phyloP scores from a whole-genome alignment of 1,140 invertebrate species.

The Piezodorus guildinii region DNA sequence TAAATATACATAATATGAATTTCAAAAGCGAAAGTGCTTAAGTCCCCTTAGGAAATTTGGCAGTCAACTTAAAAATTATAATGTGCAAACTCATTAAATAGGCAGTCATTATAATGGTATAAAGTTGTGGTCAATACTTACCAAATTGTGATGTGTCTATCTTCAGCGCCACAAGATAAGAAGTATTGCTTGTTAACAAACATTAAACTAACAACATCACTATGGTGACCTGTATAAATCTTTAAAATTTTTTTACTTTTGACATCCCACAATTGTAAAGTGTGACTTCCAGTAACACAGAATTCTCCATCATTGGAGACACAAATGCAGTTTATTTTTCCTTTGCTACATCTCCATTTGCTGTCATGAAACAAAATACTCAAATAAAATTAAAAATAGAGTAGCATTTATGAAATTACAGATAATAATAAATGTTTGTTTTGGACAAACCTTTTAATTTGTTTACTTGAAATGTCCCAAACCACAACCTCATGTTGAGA shows the following conservation, averaged over 20 bases:
- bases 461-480: constrained; percentile 19
- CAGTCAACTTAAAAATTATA: no score
- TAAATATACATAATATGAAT: no score
- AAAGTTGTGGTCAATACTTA: neutral
- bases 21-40: no score
- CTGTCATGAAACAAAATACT: constrained; percentile 13
- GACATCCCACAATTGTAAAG: constrained; percentile 19
- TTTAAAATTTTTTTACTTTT: constrained; percentile 11
- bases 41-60: no score
- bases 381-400: neutral
- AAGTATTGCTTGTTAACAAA: constrained; percentile 20
- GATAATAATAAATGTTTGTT: neutral
- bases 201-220: constrained; percentile 12
- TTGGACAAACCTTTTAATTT: constrained; percentile 15
- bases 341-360: constrained; percentile 23
- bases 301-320: constrained; percentile 18
- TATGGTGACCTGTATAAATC: constrained; percentile 20
- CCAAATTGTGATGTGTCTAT: constrained; percentile 22
- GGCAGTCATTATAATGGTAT: no score
- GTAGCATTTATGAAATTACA: neutral
- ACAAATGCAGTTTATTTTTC: constrained; percentile 12
- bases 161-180: constrained; percentile 16
- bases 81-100: no score
- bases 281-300: constrained; percentile 18
- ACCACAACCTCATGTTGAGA: constrained; percentile 13